Percentiles rank a stretch among this genome's conserved stretches.
These are phyloP conservation scores for Hirudo medicinalis DNA, from an alignment of 1,140 invertebrate genomes.

Conservation along the genomic window DNA sequence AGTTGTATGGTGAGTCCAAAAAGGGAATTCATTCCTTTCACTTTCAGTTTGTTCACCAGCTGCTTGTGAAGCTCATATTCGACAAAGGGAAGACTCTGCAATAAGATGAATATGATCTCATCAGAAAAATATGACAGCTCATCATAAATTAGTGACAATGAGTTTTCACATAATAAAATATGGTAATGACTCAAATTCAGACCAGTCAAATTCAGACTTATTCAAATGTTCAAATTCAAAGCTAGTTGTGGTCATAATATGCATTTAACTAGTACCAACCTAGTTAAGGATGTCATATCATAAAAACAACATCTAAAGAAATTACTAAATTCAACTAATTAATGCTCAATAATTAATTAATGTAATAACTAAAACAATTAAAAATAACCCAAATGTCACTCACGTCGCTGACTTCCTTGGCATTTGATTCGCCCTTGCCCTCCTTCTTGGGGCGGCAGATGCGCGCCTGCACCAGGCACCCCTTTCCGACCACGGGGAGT, in stretches of 20 bases:
- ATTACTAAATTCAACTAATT: too few species aligned
- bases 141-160: too few species aligned
- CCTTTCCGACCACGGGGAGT: slow-evolving; percentile 58
- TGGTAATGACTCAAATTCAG: too few species aligned
- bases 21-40: slow-evolving; percentile 84
- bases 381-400: slow-evolving; percentile 21
- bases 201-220: too few species aligned
- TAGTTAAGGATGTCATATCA: too few species aligned
- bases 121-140: not conserved
- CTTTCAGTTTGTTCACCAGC: slow-evolving; percentile 74
- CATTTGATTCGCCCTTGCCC: slow-evolving; percentile 66
- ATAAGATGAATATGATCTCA: not conserved
- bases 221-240: too few species aligned
- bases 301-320: too few species aligned
- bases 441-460: slow-evolving; percentile 67
- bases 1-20: slow-evolving; percentile 51
- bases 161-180: too few species aligned
- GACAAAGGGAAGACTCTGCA: slow-evolving; percentile 63
- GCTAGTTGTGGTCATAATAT: too few species aligned
- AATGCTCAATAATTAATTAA: too few species aligned
- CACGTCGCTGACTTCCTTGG: slow-evolving; percentile 72
- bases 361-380: too few species aligned
- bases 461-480: slow-evolving; percentile 48
- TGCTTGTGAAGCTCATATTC: slow-evolving; percentile 88
- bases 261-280: too few species aligned